A percentile compares a stretch with the other conserved stretches of the same genome.
phyloP scores from a whole-genome alignment of 2,113 vertebrate species.

The Lichenostomus cassidix region DNA sequence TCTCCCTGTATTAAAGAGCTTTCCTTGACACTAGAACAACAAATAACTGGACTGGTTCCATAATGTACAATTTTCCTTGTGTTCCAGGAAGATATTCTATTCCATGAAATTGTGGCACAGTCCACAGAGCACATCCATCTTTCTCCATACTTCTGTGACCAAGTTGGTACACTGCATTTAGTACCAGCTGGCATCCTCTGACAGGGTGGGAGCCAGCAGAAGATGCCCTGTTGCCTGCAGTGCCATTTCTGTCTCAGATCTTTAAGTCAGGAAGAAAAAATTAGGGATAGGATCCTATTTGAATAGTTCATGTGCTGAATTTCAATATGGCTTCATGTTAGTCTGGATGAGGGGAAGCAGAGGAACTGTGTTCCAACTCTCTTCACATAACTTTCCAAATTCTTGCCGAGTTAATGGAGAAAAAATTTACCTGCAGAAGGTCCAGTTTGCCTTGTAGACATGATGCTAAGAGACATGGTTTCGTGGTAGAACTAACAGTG shows the following conservation, averaged over 20 bases:
- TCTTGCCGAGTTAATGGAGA: background rate
- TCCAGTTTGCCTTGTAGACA: background rate
- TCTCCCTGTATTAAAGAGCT: background rate
- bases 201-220: background rate
- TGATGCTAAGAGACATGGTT: background rate
- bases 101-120: background rate
- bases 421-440: background rate
- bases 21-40: background rate
- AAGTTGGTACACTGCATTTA: background rate
- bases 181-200: background rate
- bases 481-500: background rate
- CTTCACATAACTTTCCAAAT: background rate
- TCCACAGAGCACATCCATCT: background rate
- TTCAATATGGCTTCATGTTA: background rate
- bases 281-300: background rate
- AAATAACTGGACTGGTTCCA: background rate
- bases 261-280: background rate
- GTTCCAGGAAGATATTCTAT: background rate
- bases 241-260: background rate
- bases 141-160: background rate
- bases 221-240: background rate
- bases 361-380: background rate
- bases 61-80: background rate
- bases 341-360: background rate
- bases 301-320: background rate